Percentiles rank a stretch among this genome's conserved stretches.
phyloP scores from a whole-genome alignment of 2,888 invertebrate species.

The Andricus curvator region DNA sequence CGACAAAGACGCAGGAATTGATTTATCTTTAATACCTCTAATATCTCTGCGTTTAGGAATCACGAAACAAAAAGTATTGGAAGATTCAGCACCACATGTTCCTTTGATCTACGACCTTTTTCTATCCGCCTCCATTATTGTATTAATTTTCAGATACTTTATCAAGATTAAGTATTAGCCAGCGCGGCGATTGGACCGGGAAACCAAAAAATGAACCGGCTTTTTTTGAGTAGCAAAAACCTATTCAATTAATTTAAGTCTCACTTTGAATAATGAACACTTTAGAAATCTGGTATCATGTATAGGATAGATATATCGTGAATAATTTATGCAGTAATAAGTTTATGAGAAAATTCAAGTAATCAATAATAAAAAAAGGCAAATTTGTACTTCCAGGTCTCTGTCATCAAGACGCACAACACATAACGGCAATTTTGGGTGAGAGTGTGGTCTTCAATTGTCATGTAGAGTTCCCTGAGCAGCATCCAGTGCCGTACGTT shows the following conservation, averaged over 20 bases:
- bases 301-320: too few species aligned
- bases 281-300: too few species aligned
- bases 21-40: slow-evolving; percentile 59
- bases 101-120: slow-evolving; percentile 13
- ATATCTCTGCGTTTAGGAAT: slow-evolving; percentile 47
- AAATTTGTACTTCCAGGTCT: slow-evolving; percentile 80
- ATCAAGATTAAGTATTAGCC: neutral
- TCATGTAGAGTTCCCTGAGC: slow-evolving; percentile 97
- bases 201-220: too few species aligned
- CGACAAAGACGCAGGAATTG: slow-evolving; percentile 48
- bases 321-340: too few species aligned
- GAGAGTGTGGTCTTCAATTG: slow-evolving; percentile 99
- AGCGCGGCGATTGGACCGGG: too few species aligned
- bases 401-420: slow-evolving; percentile 94
- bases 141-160: slow-evolving; percentile 2
- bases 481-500: slow-evolving; percentile 97
- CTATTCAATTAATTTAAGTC: too few species aligned
- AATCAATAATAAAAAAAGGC: slow-evolving; percentile 32
- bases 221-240: too few species aligned
- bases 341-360: too few species aligned
- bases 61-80: slow-evolving; percentile 21
- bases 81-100: slow-evolving; percentile 32
- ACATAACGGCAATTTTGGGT: slow-evolving; percentile 97
- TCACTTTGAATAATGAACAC: too few species aligned
- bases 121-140: neutral